Conservation (phyloP, 2,888 invertebrate genomes). For the Pegoplata infirma region DNA sequence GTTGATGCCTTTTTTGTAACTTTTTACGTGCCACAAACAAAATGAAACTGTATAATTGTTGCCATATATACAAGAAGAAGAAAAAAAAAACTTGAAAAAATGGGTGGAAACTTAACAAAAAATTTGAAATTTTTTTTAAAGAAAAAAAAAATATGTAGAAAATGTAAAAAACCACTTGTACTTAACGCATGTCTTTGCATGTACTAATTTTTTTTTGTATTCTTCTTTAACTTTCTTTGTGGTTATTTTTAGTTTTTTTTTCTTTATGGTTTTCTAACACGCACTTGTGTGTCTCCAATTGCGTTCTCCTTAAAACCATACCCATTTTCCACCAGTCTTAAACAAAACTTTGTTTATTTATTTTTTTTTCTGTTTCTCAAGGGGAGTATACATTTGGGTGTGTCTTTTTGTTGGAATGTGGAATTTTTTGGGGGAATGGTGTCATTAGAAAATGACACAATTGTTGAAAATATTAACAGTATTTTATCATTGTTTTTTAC, state of each 20-base stretch:
- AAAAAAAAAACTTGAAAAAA: slow-evolving; percentile 63
- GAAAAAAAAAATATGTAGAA: slow-evolving; percentile 1
- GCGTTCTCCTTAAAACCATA: slow-evolving; percentile 30
- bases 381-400: slow-evolving; percentile 64
- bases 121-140: neutral
- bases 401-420: slow-evolving; percentile 50
- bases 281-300: slow-evolving; percentile 42
- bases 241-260: slow-evolving; percentile 41
- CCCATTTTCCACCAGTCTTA: neutral
- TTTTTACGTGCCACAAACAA: slow-evolving; percentile 25
- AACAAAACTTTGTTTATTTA: slow-evolving; percentile 27
- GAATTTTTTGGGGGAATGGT: slow-evolving; percentile 28
- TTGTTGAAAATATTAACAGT: slow-evolving; percentile 38
- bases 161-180: slow-evolving; percentile 38
- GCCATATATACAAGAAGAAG: slow-evolving; percentile 34
- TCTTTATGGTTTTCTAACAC: slow-evolving; percentile 60
- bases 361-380: no score
- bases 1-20: slow-evolving; percentile 50
- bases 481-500: neutral
- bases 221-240: slow-evolving; percentile 33
- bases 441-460: slow-evolving; percentile 61
- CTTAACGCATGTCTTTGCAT: slow-evolving; percentile 54
- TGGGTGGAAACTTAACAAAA: slow-evolving; percentile 67
- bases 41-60: slow-evolving; percentile 35
- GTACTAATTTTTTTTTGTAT: slow-evolving; percentile 14